Evolutionary conservation across 1,140 invertebrate species (phyloP), one percentile per base, ranked within the genome.

Genomic region (Anadara kagoshimensis): DNA sequence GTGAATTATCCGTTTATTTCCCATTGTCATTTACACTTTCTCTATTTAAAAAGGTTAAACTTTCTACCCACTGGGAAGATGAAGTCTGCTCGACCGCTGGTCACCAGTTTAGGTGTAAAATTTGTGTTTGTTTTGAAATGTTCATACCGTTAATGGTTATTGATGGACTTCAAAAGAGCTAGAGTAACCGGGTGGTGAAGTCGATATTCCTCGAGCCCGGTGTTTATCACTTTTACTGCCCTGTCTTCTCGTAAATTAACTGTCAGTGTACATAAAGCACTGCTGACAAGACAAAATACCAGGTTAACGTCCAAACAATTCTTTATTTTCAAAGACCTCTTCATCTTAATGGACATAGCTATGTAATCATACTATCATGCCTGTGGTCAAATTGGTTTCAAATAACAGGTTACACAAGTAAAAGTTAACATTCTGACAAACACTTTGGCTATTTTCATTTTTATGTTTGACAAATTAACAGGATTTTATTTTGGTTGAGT

Each of bases 271-370:
- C 41, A 67, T 65, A 76, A 71, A 68, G 64, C 54, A 67, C 53
- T 44, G 58, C 64, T 76, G 68, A 76, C 74, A 71, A 49, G 54
- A n/a, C 56, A 64, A 73, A 72, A 64, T 51, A 77, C 61, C 4
- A 58, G 69, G 49, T 73, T 54, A 4, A 44, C 36, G 43, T 51
- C 22, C 29, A 4, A 59, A n/a, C 53, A 57, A 66, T 73, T 58
- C 54, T 51, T 73, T 47, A 65, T 36, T 49, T 44, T 41, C 49
- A n/a, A 18, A 41, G 43, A 29, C 49, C 49, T 51, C 53, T 66
- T 41, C 49, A 51, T 66, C 36, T 66, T 29, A 29, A 53, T 51
- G 49, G 26, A 53, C 49, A 49, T 5, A 7, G 26, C 22, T 16
- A 66, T 66, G 53, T 53, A 66, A 53, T 66, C 57, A 29, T n/a